Conservation (phyloP, 1,140 invertebrate species). For the Trissolcus basalis region DNA sequence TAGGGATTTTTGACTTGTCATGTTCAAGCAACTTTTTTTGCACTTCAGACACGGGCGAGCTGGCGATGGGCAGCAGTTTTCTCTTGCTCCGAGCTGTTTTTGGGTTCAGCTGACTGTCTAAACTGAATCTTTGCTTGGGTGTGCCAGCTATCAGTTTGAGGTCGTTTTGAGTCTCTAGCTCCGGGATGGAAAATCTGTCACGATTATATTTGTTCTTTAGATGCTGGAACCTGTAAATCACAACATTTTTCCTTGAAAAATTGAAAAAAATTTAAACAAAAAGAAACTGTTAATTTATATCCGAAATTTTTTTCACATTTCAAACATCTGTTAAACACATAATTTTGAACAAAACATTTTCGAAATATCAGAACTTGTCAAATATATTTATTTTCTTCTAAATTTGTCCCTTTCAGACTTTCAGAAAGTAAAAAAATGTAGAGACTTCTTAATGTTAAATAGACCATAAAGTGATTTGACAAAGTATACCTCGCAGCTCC, state of each 20-base stretch:
- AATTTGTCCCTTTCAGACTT: too few species aligned
- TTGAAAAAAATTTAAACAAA: neutral
- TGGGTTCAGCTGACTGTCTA: constrained; percentile 69
- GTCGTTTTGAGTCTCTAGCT: constrained; percentile 71
- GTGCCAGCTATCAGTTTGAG: constrained; percentile 68
- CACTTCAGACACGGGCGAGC: constrained; percentile 68
- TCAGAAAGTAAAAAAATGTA: too few species aligned
- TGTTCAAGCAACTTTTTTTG: constrained; percentile 50
- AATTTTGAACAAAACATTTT: too few species aligned
- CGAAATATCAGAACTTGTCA: too few species aligned
- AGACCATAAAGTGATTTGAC: too few species aligned
- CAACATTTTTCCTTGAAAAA: too few species aligned
- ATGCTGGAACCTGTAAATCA: constrained; percentile 44
- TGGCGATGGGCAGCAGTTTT: constrained; percentile 68
- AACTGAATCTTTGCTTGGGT: constrained; percentile 70
- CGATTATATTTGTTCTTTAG: constrained; percentile 65
- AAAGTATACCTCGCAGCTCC: constrained; percentile 59
- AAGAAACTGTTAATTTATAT: too few species aligned
- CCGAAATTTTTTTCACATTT: too few species aligned
- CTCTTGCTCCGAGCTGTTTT: constrained; percentile 61
- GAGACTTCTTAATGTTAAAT: too few species aligned
- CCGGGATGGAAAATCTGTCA: constrained; percentile 71
- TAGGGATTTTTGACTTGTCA: constrained; percentile 49
- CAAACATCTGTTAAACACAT: too few species aligned
- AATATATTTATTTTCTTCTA: too few species aligned